These are phyloP conservation scores for Channa argus DNA, from an alignment of 2,113 vertebrate genomes.

Conservation along the genomic window DNA sequence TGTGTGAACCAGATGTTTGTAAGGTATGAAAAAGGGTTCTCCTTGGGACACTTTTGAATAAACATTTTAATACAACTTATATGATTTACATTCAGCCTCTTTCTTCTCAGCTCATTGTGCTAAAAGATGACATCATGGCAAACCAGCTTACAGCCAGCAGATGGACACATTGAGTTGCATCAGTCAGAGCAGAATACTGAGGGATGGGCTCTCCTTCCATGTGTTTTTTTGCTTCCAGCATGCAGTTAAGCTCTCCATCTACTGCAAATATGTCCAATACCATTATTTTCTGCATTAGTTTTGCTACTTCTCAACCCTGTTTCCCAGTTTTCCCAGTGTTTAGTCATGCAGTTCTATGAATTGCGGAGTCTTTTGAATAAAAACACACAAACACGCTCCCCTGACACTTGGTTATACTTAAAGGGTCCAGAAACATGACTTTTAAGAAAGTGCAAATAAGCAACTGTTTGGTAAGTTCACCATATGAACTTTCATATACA, in stretches of 20 bases:
- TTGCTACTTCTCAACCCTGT: not conserved
- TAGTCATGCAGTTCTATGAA: not conserved
- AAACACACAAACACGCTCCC: not conserved
- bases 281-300: not conserved
- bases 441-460: too few relatives aligned
- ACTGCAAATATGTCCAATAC: not conserved
- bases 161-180: conserved; percentile 59
- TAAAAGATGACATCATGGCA: conserved; percentile 56
- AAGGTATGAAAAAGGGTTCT: conserved; percentile 71
- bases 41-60: conserved; percentile 74
- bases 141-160: conserved; percentile 57
- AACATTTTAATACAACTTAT: conserved; percentile 75
- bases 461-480: too few relatives aligned
- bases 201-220: not conserved
- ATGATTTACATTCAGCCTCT: not conserved
- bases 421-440: too few relatives aligned
- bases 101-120: conserved; percentile 1
- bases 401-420: too few relatives aligned
- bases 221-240: conserved; percentile 6
- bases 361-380: conserved; percentile 2
- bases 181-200: not conserved
- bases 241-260: conserved; percentile 13
- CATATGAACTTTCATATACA: too few relatives aligned
- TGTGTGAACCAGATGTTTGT: conserved; percentile 67
- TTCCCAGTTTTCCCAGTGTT: not conserved